Base-by-base conservation (phyloP, 2,113 vertebrate species). In the Sturnus vulgaris region DNA sequence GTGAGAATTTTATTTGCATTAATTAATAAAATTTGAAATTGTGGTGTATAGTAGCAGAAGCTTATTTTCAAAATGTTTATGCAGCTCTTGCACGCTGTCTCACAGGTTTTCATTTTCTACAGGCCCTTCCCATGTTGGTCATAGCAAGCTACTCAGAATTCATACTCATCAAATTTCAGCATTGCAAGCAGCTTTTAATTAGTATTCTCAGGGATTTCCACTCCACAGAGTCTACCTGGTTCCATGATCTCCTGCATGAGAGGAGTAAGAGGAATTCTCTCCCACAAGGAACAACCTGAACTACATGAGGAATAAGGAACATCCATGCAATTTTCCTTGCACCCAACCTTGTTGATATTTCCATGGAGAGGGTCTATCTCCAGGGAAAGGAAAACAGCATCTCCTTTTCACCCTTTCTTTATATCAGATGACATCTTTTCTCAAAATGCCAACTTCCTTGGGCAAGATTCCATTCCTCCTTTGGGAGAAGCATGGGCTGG, bases 271-370 rank as follows among this genome's bases (percentile, higher is more conserved):
- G 7, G 11, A 82, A 69, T 80, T 57, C 24, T 77, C 8, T 77
- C n/a, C 11, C 18, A 46, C 4, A 30, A 56, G 25, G 35, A 85
- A 9, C 12, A 50, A 28, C 16, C 33, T 35, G 30, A 83, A 55
- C 19, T 68, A 30, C 0, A 0, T n/a, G 27, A 68, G 9, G 10
- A 83, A 52, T 71, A 46, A 68, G 49, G 27, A 46, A 25, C 18
- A 52, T 28, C 30, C 52, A 49, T 42, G 5, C 5, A 33, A 9
- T 53, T 56, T 71, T 12, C 9, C 33, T 77, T 47, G 27, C 19
- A 35, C 7, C 15, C 47, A 28, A 49, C 10, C 10, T 76, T 56
- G 12, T 18, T 64, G 10, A 18, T 23, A 2, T 52, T 78, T 35
- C 76, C 23, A 30, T 8, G 17, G 22, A 44, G 27, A 49, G 5